Percentiles rank a stretch among this genome's conserved stretches.
Evolutionary conservation across 2,888 invertebrate species (phyloP).

Genomic region (Notodonta dromedarius): DNA sequence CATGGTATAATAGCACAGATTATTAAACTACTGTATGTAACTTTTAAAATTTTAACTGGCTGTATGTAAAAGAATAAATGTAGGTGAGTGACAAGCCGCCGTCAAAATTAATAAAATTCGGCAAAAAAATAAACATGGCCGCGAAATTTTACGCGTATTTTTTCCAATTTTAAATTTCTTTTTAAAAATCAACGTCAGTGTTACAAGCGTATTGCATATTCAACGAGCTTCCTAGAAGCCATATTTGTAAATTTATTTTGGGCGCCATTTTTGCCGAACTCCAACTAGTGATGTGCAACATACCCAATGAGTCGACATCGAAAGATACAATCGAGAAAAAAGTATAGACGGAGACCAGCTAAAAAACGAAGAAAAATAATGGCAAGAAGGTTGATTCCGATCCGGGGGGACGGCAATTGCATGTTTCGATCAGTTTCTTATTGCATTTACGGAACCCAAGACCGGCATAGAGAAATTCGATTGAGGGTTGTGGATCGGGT

Average conservation of each 20-base stretch:
- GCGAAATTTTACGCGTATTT: slow-evolving; percentile 15
- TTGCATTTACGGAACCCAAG: slow-evolving; percentile 68
- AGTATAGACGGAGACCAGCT: slow-evolving; percentile 19
- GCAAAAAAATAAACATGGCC: slow-evolving; percentile 26
- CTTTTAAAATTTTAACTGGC: slow-evolving; percentile 13
- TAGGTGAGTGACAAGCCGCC: slow-evolving; percentile 10
- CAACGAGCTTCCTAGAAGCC: slow-evolving; percentile 7
- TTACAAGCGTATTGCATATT: background rate
- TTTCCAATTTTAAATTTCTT: slow-evolving; percentile 9
- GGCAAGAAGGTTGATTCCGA: slow-evolving; percentile 62
- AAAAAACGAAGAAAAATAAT: slow-evolving; percentile 39
- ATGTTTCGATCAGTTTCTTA: slow-evolving; percentile 71
- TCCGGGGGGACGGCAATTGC: slow-evolving; percentile 74
- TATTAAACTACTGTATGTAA: too few relatives aligned
- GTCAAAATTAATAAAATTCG: slow-evolving; percentile 17
- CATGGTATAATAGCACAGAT: too few relatives aligned
- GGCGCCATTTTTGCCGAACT: background rate
- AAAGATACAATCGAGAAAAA: slow-evolving; percentile 20
- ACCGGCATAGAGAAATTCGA: slow-evolving; percentile 68
- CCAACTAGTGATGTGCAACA: slow-evolving; percentile 30
- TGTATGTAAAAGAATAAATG: slow-evolving; percentile 11
- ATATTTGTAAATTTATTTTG: slow-evolving; percentile 13
- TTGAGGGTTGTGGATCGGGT: slow-evolving; percentile 64
- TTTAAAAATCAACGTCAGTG: background rate
- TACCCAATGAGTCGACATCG: slow-evolving; percentile 40